Evolutionary conservation across 2,797 vertebrate species (phyloP).

Genomic region (Distichodus sexfasciatus): DNA sequence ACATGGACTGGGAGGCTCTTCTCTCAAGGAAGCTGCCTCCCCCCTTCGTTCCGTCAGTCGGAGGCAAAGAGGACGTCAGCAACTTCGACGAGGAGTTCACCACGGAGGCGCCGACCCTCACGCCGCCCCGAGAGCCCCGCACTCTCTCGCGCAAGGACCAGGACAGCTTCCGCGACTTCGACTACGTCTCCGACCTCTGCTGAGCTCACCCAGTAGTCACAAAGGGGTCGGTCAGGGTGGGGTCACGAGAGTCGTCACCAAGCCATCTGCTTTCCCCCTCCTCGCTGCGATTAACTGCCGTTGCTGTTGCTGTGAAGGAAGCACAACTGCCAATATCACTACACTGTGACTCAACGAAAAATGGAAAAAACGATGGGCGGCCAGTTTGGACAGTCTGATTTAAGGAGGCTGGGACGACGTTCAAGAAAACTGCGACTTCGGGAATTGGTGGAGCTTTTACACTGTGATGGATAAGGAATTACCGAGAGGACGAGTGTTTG

Average conservation of each 20-base stretch:
- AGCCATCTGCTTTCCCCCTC: neutral
- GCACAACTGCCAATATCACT: slow-evolving; percentile 25
- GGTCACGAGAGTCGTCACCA: too few species aligned
- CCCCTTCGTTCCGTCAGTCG: slow-evolving; percentile 81
- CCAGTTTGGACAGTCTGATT: neutral
- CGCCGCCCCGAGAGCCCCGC: slow-evolving; percentile 81
- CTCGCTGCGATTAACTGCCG: slow-evolving; percentile 22
- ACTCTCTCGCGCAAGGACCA: slow-evolving; percentile 81
- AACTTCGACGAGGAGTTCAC: slow-evolving; percentile 94
- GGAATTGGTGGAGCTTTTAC: slow-evolving; percentile 22
- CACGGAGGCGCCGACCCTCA: slow-evolving; percentile 76
- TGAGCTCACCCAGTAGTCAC: slow-evolving; percentile 53
- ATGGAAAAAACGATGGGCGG: neutral
- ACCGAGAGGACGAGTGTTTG: neutral
- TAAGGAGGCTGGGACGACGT: neutral
- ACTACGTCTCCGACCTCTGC: slow-evolving; percentile 83
- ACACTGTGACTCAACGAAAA: slow-evolving; percentile 18
- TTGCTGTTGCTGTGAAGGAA: neutral
- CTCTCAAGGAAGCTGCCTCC: slow-evolving; percentile 79
- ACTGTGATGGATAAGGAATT: slow-evolving; percentile 22
- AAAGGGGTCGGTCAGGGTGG: slow-evolving; percentile 6
- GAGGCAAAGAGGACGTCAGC: slow-evolving; percentile 82
- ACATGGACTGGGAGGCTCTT: slow-evolving; percentile 82
- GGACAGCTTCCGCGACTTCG: slow-evolving; percentile 86
- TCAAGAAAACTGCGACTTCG: neutral